Base-by-base conservation (phyloP, 2,888 invertebrate species). In the Sympetrum striolatum region DNA sequence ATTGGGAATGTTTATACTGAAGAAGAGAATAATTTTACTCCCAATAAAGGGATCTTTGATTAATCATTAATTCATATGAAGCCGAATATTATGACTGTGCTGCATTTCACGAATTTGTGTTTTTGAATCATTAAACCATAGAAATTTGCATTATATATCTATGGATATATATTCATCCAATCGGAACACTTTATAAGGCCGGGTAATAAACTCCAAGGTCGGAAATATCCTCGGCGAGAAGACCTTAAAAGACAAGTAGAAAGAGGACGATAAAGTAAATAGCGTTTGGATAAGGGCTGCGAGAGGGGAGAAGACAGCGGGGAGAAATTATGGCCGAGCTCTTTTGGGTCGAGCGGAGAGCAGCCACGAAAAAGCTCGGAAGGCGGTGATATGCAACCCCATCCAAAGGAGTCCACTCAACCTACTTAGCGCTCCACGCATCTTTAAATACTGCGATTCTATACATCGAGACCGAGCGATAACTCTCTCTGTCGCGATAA, bases 391-490 rank as follows among this genome's bases (percentile, higher is more conserved):
- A 81, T 82, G 53, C 15, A 58, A 10, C 86, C 60, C n/a, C 12
- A 37, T 15, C 60, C 58, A 6, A 44, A 44, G 60, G 10, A 35
- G 35, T 60, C 37, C 3, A 22, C 31, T n/a, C n/a, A 53, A 31
- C 31, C 81, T 60, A 15, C 86, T 37, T 60, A 35, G 18, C 60
- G 18, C 82, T 82, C 35, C 86, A 22, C 64, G 86, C 86, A 82
- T 82, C 58, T 64, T 86, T 60, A 86, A 73, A 73, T 53, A 82
- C 86, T 37, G 64, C 22, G 60, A 58, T 86, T 86, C 86, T 35
- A 86, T 60, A 39, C 58, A n/a, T 58, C n/a, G 60, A 37, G 82
- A 82, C 18, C 25, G 60, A 37, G 60, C 37, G 39, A 86, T 86
- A 86, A 37, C 37, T 53, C 37, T n/a, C 60, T 64, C 86, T 37